A percentile compares a stretch with the other conserved stretches of the same genome.
Conservation (phyloP, 1,140 invertebrate genomes). For the Lucilia cuprina region DNA sequence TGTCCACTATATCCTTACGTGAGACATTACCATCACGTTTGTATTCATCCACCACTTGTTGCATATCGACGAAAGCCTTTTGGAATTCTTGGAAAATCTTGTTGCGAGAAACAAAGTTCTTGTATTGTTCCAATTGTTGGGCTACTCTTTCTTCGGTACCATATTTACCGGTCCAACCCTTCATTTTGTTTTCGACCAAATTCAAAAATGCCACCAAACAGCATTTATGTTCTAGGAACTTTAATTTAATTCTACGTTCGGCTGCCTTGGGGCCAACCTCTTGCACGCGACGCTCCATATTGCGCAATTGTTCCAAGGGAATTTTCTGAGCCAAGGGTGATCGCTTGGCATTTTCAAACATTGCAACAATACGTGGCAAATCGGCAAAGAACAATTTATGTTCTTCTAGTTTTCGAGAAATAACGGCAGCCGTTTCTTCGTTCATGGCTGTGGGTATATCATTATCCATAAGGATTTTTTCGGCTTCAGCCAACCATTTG, state of each 20-base stretch:
- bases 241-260: conserved; percentile 80
- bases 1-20: conserved; percentile 76
- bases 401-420: conserved; percentile 86
- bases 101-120: conserved; percentile 89
- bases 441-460: conserved; percentile 83
- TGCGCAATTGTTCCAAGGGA: conserved; percentile 78
- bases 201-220: conserved; percentile 90
- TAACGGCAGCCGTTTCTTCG: conserved; percentile 84
- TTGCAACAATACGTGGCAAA: conserved; percentile 75
- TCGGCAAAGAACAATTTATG: conserved; percentile 90
- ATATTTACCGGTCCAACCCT: conserved; percentile 89
- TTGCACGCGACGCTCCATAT: conserved; percentile 78
- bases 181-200: conserved; percentile 86
- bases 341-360: conserved; percentile 75
- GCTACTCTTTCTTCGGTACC: conserved; percentile 83
- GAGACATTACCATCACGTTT: conserved; percentile 84
- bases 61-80: conserved; percentile 89
- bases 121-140: conserved; percentile 85
- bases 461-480: conserved; percentile 81
- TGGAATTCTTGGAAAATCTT: conserved; percentile 95
- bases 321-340: conserved; percentile 71
- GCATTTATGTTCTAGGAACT: conserved; percentile 91
- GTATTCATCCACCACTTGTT: conserved; percentile 89
- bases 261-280: conserved; percentile 74
- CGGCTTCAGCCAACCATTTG: conserved; percentile 88